These are phyloP conservation scores for Rhinichthys klamathensis DNA, from an alignment of 2,113 vertebrate species.

Conservation along the genomic window DNA sequence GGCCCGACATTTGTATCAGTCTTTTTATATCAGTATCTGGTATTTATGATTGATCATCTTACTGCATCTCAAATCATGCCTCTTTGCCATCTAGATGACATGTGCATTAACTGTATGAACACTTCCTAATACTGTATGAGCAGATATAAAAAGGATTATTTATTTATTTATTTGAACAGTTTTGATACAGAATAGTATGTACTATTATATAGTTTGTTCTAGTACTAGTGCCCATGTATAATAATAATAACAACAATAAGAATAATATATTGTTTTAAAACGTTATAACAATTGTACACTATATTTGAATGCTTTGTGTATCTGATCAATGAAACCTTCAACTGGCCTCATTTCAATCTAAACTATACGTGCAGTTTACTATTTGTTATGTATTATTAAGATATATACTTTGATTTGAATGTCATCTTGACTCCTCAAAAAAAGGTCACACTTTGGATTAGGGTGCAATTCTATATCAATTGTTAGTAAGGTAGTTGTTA, in stretches of 20 bases:
- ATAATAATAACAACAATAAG: neutral
- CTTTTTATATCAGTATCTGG: neutral
- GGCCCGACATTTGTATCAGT: neutral
- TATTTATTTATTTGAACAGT: neutral
- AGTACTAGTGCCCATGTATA: neutral
- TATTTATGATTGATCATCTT: neutral
- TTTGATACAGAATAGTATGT: neutral
- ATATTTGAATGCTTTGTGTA: neutral
- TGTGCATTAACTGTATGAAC: neutral
- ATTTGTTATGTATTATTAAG: neutral
- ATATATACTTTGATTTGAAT: neutral
- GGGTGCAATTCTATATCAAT: too few species aligned
- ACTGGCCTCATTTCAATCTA: neutral
- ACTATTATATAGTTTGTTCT: neutral
- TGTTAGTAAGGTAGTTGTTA: too few species aligned
- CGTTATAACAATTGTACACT: neutral
- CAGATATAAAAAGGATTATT: neutral
- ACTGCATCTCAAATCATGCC: neutral
- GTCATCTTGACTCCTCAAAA: neutral
- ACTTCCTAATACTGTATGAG: neutral
- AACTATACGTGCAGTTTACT: neutral
- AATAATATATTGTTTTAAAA: neutral
- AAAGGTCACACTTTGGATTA: too few species aligned
- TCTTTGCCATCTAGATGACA: neutral
- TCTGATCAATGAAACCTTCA: neutral